Conservation (phyloP, 2,797 vertebrate species). For the Leptatherina wallacei region DNA sequence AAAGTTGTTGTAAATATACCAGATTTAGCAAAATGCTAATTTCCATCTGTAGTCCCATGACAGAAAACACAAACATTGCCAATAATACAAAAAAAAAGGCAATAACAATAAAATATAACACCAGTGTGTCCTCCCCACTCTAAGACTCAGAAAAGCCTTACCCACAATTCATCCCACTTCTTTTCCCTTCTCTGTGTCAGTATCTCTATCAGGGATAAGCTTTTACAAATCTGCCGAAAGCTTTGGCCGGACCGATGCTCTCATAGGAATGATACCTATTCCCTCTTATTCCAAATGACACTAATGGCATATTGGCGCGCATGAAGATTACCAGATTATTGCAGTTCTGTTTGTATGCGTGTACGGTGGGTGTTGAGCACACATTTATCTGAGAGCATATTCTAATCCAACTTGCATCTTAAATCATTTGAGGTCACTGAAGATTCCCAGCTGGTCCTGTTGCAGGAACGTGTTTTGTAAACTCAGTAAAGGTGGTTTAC, state of each 20-base stretch:
- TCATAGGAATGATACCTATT: constrained; percentile 60
- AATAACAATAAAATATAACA: too few species aligned
- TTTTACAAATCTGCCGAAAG: constrained; percentile 63
- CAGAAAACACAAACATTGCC: too few species aligned
- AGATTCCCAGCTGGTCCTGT: constrained; percentile 9
- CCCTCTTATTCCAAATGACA: constrained; percentile 45
- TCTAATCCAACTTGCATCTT: constrained; percentile 4
- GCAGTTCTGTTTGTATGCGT: constrained; percentile 33
- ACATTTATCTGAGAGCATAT: constrained; percentile 6
- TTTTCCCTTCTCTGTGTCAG: constrained; percentile 22
- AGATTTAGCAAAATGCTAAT: too few species aligned
- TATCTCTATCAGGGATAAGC: constrained; percentile 62
- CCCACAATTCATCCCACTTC: constrained; percentile 21
- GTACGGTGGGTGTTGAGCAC: constrained; percentile 15
- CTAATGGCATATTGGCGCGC: constrained; percentile 64
- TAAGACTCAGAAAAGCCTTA: background rate
- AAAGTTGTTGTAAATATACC: too few species aligned
- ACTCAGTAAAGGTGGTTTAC: background rate
- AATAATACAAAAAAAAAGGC: too few species aligned
- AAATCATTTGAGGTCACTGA: constrained; percentile 25
- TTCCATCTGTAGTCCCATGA: too few species aligned
- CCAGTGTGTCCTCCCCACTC: background rate
- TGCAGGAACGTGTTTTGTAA: background rate
- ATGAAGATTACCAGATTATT: constrained; percentile 67
- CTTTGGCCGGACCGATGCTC: constrained; percentile 44